Base-by-base conservation (phyloP, 2,113 vertebrate genomes). In the Cyprinodon variegatus region DNA sequence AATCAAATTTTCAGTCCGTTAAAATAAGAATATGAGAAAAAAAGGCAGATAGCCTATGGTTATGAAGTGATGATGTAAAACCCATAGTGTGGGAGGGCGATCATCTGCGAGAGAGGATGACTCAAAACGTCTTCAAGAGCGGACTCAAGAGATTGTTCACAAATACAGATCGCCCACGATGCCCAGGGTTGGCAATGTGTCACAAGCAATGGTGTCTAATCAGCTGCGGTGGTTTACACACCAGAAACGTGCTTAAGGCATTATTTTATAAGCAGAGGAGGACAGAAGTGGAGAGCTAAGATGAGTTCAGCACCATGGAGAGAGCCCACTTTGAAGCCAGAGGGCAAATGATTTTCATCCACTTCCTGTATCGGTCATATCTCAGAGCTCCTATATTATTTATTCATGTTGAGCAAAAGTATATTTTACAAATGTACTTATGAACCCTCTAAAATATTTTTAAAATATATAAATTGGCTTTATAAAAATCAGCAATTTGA, bases 261-360 rank as follows among this genome's bases (percentile, higher is more conserved):
- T 3, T 2, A 4, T 38, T 11, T 20, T 60, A 62, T 45, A 36
- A 39, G 62, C 4, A 41, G 22, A 41, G 71, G 46, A 59, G 41
- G 60, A 46, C 53, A 63, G 36, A 66, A 40, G 64, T 48, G 53
- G 8, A 65, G 77, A 40, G 63, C 65, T n/a, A 11, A 2, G 11
- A 3, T 75, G 43, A 65, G 77, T 81, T 92, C 89, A 92, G 92
- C 64, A 93, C 90, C 91, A 91, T 82, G 89, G 89, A 92, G 73
- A 93, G 85, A 81, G 78, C 12, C 65, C 53, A 76, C 50, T 6
- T 9, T 6, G 50, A 53, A 53, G 50, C 50, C 17, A n/a, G 17
- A 57, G 50, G 50, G 50, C 5, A 45, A 45, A 45, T 20, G n/a
- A 57, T 20, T 57, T 57, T 8, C 5, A 57, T 20, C 17, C 50